A percentile compares a stretch with the other conserved stretches of the same genome.
Conservation (phyloP, 2,888 invertebrate species). For the Osmoderma eremita region DNA sequence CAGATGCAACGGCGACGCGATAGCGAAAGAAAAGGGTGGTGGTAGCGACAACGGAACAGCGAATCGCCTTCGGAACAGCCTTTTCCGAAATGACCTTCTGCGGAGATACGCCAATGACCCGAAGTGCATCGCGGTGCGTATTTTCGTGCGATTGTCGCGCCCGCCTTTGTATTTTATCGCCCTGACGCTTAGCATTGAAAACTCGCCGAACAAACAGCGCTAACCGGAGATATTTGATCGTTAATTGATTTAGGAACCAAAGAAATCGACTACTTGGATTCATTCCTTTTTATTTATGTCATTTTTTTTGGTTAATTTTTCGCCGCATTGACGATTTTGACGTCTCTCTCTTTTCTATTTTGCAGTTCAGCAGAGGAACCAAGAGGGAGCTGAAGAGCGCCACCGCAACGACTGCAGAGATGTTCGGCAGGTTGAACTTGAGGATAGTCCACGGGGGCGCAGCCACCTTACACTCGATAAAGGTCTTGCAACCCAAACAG, state of each 20-base stretch:
- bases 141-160: conserved; percentile 17
- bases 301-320: neutral
- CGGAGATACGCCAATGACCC: conserved; percentile 34
- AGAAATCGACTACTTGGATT: neutral
- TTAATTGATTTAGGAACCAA: conserved; percentile 14
- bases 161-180: conserved; percentile 21
- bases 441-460: conserved; percentile 81
- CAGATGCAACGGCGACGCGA: neutral
- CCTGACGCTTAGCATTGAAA: conserved; percentile 24
- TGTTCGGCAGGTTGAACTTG: conserved; percentile 82
- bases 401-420: conserved; percentile 87
- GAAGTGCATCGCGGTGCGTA: conserved; percentile 1
- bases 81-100: conserved; percentile 35
- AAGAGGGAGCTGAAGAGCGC: conserved; percentile 86
- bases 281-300: neutral
- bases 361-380: conserved; percentile 78
- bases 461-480: conserved; percentile 85
- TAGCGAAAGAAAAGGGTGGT: neutral
- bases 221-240: conserved; percentile 15
- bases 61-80: conserved; percentile 27
- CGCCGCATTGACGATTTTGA: neutral
- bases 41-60: conserved; percentile 10
- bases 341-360: conserved; percentile 38
- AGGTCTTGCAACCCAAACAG: conserved; percentile 88
- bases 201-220: neutral